These are phyloP conservation scores for Crambe crambe DNA, from an alignment of 37 sponge, comb jelly and placozoan species.

Conservation along the genomic window DNA sequence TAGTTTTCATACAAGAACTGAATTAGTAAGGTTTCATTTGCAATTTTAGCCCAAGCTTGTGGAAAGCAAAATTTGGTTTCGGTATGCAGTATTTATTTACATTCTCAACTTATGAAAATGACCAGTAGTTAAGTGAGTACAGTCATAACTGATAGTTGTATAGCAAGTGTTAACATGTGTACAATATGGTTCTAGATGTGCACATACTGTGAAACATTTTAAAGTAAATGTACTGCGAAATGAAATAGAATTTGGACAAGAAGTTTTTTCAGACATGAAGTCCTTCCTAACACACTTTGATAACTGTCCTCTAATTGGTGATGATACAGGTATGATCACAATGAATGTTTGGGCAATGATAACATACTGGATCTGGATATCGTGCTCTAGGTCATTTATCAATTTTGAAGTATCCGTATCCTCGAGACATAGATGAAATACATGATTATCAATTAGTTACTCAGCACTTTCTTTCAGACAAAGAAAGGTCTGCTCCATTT, in stretches of 20 bases:
- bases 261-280: slow-evolving; percentile 1
- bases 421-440: slow-evolving; percentile 39
- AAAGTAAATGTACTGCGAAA: slow-evolving; percentile 2
- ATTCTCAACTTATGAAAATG: no score
- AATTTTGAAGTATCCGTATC: slow-evolving; percentile 34
- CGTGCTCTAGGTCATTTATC: not conserved
- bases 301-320: slow-evolving; percentile 31
- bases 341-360: not conserved
- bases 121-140: no score
- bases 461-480: slow-evolving; percentile 20
- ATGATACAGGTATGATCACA: slow-evolving; percentile 36
- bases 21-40: no score
- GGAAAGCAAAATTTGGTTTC: no score
- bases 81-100: no score
- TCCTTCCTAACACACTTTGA: slow-evolving; percentile 30
- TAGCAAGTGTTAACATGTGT: not conserved
- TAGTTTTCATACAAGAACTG: no score
- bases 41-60: no score
- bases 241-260: slow-evolving; percentile 16
- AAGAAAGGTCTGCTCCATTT: not conserved
- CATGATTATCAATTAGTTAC: slow-evolving; percentile 35
- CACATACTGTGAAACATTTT: slow-evolving; percentile 48
- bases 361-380: not conserved
- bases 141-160: no score
- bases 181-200: slow-evolving; percentile 1